phyloP scores from a whole-genome alignment of 2,888 invertebrate genomes.

The Hololepta plana region DNA sequence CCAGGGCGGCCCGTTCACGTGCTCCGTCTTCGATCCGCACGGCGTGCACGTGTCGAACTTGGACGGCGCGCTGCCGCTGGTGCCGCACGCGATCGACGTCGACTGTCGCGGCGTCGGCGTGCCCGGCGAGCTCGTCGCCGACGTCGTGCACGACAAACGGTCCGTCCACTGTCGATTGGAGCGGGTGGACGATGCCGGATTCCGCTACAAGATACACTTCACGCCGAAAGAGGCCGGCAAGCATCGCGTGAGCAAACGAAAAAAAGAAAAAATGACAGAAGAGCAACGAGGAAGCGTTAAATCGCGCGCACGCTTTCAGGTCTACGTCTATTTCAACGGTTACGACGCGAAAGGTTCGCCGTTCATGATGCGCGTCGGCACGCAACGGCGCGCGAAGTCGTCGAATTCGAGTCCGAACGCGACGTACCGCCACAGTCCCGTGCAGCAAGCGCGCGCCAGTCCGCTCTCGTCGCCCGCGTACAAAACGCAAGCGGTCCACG shows the following conservation, averaged over 20 bases:
- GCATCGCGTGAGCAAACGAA: slow-evolving; percentile 37
- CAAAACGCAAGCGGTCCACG: too few species aligned
- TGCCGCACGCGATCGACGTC: slow-evolving; percentile 70
- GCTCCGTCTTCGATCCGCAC: slow-evolving; percentile 88
- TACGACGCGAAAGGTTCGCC: slow-evolving; percentile 71
- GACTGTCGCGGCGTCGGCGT: slow-evolving; percentile 61
- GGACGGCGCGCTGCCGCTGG: slow-evolving; percentile 67
- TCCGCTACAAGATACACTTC: slow-evolving; percentile 51
- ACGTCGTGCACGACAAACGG: slow-evolving; percentile 77
- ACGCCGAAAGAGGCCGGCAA: slow-evolving; percentile 64
- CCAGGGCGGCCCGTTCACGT: slow-evolving; percentile 90
- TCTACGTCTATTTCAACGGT: slow-evolving; percentile 90
- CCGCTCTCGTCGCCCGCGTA: slow-evolving; percentile 8
- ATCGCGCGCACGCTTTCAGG: slow-evolving; percentile 26
- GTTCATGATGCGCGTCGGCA: slow-evolving; percentile 71
- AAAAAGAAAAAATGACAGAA: too few species aligned
- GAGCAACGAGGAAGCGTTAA: neutral
- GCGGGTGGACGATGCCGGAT: slow-evolving; percentile 54
- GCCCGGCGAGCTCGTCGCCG: slow-evolving; percentile 71
- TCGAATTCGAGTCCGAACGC: slow-evolving; percentile 28
- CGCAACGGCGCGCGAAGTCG: slow-evolving; percentile 41
- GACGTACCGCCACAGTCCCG: slow-evolving; percentile 22
- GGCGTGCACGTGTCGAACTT: slow-evolving; percentile 68
- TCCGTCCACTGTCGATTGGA: slow-evolving; percentile 71
- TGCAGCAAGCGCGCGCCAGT: slow-evolving; percentile 17